Evolutionary conservation across 2,113 vertebrate species (phyloP), one percentile per base, ranked within the genome.

Genomic region (Sphaerodactylus townsendi): DNA sequence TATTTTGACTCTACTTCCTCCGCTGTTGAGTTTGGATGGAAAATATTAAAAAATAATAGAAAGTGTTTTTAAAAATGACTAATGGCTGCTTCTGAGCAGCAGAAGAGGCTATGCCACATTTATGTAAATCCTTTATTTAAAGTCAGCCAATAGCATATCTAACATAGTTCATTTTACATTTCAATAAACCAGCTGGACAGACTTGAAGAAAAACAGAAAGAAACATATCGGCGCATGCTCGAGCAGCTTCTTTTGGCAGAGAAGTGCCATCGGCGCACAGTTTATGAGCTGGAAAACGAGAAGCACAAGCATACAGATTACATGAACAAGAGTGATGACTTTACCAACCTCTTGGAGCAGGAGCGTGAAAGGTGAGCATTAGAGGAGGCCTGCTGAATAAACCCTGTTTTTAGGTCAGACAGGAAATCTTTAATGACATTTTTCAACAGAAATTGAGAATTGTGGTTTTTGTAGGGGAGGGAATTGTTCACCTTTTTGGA

Each of bases 281-380:
- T 99, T 81, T 95, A 94, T 0, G 98, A 99, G 87, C 91, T 99
- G 30, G 98, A 99, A 91, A 97, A 92, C 0, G 98, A 99, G 95
- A 99, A 98, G 48, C 96, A 93, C 62, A 99, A 99, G 70, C 99
- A 99, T 74, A 91, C 93, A 0, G 98, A 99, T 94, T 99, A 99
- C 96, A 99, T 99, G 96, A 97, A 95, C 94, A 99, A 99, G 95
- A 99, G 99, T 0, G 99, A 99, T 25, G 99, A 99, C 94, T 99
- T 99, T 92, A 99, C 98, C 93, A 96, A 98, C 94, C 97, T 99
- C 92, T 96, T 99, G 96, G 99, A 99, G 90, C 98, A 98, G 92
- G 99, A 99, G 90, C 93, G 99, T 46, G 98, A 99, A 94, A 98
- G 99, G 99, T 99, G 93, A 97, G 92, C 88, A 50, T 62, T 37